Base-by-base conservation (phyloP, 2,888 invertebrate species). In the Bedellia somnulentella region DNA sequence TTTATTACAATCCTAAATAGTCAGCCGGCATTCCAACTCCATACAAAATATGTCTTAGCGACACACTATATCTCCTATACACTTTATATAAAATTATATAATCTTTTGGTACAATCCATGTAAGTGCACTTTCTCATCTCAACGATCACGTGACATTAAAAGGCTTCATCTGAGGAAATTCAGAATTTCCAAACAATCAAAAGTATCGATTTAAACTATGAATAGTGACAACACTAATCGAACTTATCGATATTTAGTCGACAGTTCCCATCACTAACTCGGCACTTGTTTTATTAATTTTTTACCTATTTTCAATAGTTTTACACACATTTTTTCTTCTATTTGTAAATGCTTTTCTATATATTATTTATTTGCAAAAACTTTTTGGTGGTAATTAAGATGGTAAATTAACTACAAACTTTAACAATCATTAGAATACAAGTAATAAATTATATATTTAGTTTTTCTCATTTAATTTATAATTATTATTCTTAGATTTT, bases 81-180 rank as follows among this genome's bases (percentile, higher is more conserved):
- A 67, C 58, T 63, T 55, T 68, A 62, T 68, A 70, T 70, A 73
- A 71, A 71, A 70, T 70, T 73, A 71, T 71, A 71, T 70, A 68
- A 63, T 71, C 71, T 71, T 73, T 73, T 71, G 73, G 73, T 71
- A 64, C 66, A 57, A 56, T 67, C 66, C 67, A 30, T 32, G 66
- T 73, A 73, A 73, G 73, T 73, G 73, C 73, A 73, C 73, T 73
- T 71, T 60, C 57, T 17, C n/a, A 59, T 57, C 54, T 42, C 56
- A 57, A 59, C 57, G 55, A 56, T 63, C 42, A 56, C 45, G 49
- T 53, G 57, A 54, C 54, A 58, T 57, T n/a, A n/a, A 60, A 59
- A 56, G 56, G 59, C 60, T 59, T 57, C 49, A 23, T 24, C 8
- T 44, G 37, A 39, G 68, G 64, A 68, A 68, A 70, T 70, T 70